Evolutionary conservation across 2,113 vertebrate species (phyloP).

Genomic region (Hippopotamus amphibius): DNA sequence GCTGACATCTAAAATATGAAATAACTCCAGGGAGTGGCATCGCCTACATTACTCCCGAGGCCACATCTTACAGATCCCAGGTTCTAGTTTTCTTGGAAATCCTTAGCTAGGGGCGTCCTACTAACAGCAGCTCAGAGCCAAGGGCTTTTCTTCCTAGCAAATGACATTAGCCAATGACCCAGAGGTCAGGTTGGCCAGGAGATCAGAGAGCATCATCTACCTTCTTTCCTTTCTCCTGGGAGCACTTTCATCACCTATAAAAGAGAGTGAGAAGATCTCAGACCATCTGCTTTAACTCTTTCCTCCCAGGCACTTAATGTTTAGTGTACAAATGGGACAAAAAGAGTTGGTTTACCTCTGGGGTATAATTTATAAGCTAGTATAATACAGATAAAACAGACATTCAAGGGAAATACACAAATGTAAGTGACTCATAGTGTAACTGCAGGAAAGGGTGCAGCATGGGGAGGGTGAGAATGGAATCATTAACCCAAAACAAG

Average conservation of each 20-base stretch:
- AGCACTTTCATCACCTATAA: neutral
- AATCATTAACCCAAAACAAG: neutral
- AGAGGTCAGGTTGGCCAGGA: neutral
- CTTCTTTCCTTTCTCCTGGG: neutral
- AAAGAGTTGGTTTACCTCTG: neutral
- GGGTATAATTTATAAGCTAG: neutral
- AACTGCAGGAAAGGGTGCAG: rapidly evolving
- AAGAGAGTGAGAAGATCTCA: neutral
- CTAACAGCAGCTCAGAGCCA: neutral
- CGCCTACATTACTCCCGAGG: neutral
- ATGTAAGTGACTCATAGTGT: neutral
- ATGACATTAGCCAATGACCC: neutral
- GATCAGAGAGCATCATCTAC: neutral
- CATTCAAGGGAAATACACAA: neutral
- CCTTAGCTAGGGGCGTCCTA: neutral
- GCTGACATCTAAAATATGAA: neutral
- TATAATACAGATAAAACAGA: neutral
- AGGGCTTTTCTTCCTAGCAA: neutral
- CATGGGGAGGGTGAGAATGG: neutral
- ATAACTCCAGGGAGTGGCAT: neutral
- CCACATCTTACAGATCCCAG: neutral
- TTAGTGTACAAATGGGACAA: neutral
- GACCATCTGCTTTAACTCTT: neutral
- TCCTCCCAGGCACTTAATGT: neutral
- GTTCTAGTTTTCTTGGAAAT: neutral